phyloP scores from a whole-genome alignment of 2,888 invertebrate species.

The Pantelozetes paolii region DNA sequence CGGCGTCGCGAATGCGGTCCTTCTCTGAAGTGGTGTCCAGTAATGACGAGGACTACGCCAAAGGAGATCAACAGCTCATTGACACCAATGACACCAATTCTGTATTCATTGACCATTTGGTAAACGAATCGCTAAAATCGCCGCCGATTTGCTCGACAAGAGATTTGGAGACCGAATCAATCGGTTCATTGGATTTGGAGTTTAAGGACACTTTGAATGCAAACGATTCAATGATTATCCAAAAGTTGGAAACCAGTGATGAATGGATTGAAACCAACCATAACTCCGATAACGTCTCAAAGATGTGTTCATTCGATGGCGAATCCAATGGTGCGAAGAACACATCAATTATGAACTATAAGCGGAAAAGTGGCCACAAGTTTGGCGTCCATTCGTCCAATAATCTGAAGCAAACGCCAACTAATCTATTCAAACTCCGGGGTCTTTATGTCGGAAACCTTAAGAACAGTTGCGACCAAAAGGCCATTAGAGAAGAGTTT shows the following conservation, averaged over 20 bases:
- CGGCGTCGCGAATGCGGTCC: not conserved
- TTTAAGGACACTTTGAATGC: not conserved
- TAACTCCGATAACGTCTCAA: not conserved
- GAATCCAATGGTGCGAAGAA: too few relatives aligned
- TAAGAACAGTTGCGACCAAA: not conserved
- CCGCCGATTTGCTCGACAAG: not conserved
- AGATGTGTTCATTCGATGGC: not conserved
- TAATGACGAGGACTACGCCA: not conserved
- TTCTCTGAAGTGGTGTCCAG: not conserved
- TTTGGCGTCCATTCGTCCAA: too few relatives aligned
- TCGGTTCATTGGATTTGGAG: conserved; percentile 9
- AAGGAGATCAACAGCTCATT: not conserved
- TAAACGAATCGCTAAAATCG: not conserved
- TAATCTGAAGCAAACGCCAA: too few relatives aligned
- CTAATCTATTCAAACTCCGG: not conserved
- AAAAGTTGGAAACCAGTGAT: not conserved
- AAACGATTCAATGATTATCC: not conserved
- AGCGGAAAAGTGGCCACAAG: too few relatives aligned
- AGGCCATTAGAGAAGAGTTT: not conserved
- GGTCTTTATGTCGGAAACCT: conserved; percentile 12
- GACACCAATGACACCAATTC: too few relatives aligned
- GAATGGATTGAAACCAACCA: not conserved
- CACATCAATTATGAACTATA: too few relatives aligned
- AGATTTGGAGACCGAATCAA: too few relatives aligned
- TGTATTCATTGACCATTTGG: too few relatives aligned